Evolutionary conservation across 2,113 vertebrate genomes (phyloP).

Genomic region (Equus quagga): DNA sequence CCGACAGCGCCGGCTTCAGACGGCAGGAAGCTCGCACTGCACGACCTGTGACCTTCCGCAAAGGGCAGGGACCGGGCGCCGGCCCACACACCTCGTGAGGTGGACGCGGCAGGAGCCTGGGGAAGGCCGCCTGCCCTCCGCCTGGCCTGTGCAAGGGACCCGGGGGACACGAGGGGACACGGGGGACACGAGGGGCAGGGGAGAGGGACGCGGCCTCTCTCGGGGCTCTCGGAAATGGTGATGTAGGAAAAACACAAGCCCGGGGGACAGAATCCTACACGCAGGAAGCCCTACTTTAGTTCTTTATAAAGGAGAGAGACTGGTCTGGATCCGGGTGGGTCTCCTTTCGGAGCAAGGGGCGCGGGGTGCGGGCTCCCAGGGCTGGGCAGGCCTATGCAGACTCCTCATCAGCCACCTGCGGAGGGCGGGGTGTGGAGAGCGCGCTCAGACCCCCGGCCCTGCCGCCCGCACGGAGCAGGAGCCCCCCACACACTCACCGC

Average conservation of each 20-base stretch:
- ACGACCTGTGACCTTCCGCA: not conserved
- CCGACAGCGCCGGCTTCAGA: not conserved
- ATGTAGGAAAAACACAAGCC: no score
- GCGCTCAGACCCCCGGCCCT: not conserved
- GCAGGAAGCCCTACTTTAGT: no score
- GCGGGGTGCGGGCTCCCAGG: not conserved
- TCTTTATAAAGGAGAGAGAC: no score
- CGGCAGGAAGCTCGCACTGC: not conserved
- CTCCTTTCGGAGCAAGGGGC: conserved; percentile 6
- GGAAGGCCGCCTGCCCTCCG: not conserved
- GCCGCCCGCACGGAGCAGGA: no score
- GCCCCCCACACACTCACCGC: not conserved
- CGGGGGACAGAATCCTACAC: no score
- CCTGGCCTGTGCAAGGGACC: not conserved
- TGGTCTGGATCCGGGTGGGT: not conserved
- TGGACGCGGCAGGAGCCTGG: no score
- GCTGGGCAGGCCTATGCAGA: not conserved
- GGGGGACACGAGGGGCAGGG: not conserved
- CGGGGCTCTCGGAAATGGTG: no score
- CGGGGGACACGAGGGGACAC: not conserved
- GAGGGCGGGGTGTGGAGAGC: not conserved
- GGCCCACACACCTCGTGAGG: not conserved
- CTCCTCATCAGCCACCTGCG: conserved; percentile 33
- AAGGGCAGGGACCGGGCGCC: not conserved
- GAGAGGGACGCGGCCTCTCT: no score